A percentile compares a stretch with the other conserved stretches of the same genome.
Evolutionary conservation across 2,888 invertebrate species (phyloP).

Genomic region (Meteorus cinctellus): DNA sequence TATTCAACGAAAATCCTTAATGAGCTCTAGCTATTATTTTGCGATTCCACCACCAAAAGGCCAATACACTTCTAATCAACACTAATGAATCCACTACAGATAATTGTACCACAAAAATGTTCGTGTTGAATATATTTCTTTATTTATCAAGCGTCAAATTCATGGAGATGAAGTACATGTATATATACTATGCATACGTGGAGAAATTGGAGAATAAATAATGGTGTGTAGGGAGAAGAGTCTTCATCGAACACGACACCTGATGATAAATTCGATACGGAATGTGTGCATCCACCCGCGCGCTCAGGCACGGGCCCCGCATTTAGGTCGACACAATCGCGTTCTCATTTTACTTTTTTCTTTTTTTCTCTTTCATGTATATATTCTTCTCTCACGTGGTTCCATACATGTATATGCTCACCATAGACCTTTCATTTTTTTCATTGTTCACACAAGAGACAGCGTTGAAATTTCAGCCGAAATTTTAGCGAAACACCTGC

Average conservation of each 20-base stretch:
- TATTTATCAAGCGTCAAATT: no score
- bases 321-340: conserved; percentile 45
- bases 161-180: no score
- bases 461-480: conserved; percentile 64
- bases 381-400: conserved; percentile 11
- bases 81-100: no score
- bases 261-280: conserved; percentile 70
- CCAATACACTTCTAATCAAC: no score
- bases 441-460: conserved; percentile 48
- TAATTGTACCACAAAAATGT: no score
- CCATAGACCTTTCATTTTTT: not conserved
- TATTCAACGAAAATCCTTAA: no score
- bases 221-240: not conserved
- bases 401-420: conserved; percentile 14
- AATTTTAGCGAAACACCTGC: conserved; percentile 39
- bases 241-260: conserved; percentile 62
- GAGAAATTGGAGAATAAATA: not conserved
- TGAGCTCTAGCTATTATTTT: no score
- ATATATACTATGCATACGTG: not conserved
- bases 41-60: no score
- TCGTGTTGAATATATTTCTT: no score
- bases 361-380: conserved; percentile 8
- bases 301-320: conserved; percentile 58
- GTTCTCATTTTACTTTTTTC: conserved; percentile 42
- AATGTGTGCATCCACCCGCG: conserved; percentile 58